A percentile compares a stretch with the other conserved stretches of the same genome.
These are phyloP conservation scores for Megalurothrips usitatus DNA, from an alignment of 2,888 invertebrate species.

Conservation along the genomic window DNA sequence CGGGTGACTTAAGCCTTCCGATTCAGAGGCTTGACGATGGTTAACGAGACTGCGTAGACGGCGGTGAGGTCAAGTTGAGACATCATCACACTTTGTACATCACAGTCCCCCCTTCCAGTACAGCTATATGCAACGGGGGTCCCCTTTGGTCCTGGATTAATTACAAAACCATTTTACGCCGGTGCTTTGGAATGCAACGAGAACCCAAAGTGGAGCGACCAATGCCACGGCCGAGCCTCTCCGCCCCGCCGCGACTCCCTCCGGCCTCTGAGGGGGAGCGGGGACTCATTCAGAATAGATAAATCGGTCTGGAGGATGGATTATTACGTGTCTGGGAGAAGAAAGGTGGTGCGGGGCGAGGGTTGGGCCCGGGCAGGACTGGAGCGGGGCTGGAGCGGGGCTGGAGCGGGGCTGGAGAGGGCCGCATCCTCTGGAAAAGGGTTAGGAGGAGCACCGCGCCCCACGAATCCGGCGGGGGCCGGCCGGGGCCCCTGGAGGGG, in stretches of 20 bases:
- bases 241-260: background rate
- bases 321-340: slow-evolving; percentile 11
- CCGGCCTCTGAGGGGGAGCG: background rate
- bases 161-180: no score
- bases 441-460: background rate
- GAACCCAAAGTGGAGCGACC: background rate
- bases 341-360: background rate
- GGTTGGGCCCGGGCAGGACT: background rate
- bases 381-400: no score
- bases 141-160: no score
- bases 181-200: background rate
- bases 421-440: background rate
- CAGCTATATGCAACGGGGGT: no score
- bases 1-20: no score
- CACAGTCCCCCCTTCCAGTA: no score
- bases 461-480: background rate
- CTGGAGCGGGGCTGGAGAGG: no score
- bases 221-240: background rate
- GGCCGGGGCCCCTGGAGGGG: no score
- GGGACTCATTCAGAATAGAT: slow-evolving; percentile 21
- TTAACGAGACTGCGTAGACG: no score
- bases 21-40: no score
- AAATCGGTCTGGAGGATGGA: slow-evolving; percentile 21
- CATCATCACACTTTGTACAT: no score
- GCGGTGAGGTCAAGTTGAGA: no score